Evolutionary conservation across 1,140 invertebrate genomes (phyloP), one percentile per base, ranked within the genome.

Genomic region (Eupeodes corollae): DNA sequence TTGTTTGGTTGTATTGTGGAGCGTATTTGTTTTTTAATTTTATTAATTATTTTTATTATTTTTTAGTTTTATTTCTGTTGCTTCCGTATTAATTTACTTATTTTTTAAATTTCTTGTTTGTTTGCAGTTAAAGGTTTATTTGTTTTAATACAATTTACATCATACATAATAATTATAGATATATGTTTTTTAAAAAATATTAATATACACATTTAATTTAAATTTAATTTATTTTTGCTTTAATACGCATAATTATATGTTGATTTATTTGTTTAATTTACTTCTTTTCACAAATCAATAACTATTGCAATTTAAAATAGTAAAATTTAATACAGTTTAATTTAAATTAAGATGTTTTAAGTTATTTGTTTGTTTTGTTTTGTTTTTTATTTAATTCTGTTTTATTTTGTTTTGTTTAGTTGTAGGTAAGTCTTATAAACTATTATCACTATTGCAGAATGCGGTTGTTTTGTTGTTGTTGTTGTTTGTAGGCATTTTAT

Each of bases 371-470:
- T 12, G 10, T 41, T 16, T 21, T 14, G 12, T 5, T 41, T 21
- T 41, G 6, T 13, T 41, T 41, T 41, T 41, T 5, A 12, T 21
- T 41, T 41, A 41, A 14, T 14, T 18, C 11, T 41, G 15, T 13
- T 35, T 53, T 56, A 44, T 44, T 56, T 50, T 57, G 56, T 55
- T 51, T 54, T 48, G 45, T 41, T 41, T 41, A 11, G 11, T 16
- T 21, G 52, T 55, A 55, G 47, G 8, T 46, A 54, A 18, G 12
- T 16, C 60, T 63, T 63, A 67, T 56, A 58, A 66, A 66, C 63
- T 67, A 67, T 67, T 67, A 67, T 67, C 63, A 67, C 63, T 67
- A 67, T 67, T 67, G 63, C 63, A 67, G 63, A 66, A 63, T 58
- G 61, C 63, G 62, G 62, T 56, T 65, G 57, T 66, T 55, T 35